phyloP scores from a whole-genome alignment of 37 sponge, comb jelly and placozoan species.

The Hormiphora californensis region DNA sequence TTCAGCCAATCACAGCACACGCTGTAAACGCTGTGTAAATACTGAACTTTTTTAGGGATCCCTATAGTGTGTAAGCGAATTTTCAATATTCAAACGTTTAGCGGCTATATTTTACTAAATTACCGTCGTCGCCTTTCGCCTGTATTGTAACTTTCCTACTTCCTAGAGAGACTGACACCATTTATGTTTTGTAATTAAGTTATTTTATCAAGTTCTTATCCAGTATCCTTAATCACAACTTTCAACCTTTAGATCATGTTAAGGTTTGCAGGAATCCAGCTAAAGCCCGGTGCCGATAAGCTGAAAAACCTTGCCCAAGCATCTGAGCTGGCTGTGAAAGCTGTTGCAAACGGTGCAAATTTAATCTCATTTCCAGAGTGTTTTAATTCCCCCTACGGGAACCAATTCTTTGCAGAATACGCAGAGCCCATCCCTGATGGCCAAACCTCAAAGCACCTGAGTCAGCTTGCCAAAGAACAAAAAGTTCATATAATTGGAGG shows the following conservation, averaged over 20 bases:
- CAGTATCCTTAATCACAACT: not conserved
- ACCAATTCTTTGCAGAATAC: constrained; percentile 77
- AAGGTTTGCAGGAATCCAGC: constrained; percentile 75
- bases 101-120: no score
- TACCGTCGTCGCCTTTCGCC: no score
- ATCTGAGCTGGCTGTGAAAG: constrained; percentile 63
- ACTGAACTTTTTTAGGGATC: no score
- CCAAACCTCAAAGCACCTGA: constrained; percentile 60
- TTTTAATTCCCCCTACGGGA: constrained; percentile 94
- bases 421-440: constrained; percentile 84
- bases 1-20: no score
- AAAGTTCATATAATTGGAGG: constrained; percentile 80
- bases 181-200: no score
- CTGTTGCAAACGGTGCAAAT: constrained; percentile 72
- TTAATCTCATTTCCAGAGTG: constrained; percentile 88
- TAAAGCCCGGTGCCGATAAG: constrained; percentile 73
- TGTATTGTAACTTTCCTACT: no score
- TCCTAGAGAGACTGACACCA: no score
- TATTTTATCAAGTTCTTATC: no score
- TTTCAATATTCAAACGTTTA: no score
- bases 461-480: constrained; percentile 73
- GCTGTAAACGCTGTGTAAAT: no score
- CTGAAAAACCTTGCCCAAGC: constrained; percentile 68
- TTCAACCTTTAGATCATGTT: constrained; percentile 51
- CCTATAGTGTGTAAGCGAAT: no score